Conservation (phyloP, 2,888 invertebrate genomes). For the Xylophagus ater region DNA sequence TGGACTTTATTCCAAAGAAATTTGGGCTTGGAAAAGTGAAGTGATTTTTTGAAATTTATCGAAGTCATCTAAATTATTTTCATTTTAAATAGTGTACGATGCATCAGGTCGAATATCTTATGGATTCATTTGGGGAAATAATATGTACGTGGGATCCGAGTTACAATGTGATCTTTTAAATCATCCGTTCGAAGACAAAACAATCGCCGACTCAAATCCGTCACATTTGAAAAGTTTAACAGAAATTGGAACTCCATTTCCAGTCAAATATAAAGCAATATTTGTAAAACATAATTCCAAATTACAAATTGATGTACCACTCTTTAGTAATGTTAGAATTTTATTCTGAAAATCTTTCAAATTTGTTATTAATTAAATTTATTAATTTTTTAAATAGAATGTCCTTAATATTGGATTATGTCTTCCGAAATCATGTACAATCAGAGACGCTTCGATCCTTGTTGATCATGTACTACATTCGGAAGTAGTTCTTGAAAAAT, state of each 20-base stretch:
- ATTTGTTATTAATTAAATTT: neutral
- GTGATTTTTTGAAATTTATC: neutral
- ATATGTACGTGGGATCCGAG: neutral
- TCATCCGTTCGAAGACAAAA: neutral
- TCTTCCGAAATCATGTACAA: neutral
- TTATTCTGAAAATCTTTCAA: neutral
- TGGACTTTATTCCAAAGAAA: neutral
- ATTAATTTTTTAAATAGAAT: neutral
- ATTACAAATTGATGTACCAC: neutral
- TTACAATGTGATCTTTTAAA: neutral
- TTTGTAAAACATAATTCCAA: neutral
- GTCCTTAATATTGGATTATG: neutral
- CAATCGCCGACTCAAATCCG: neutral
- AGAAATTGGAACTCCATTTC: constrained; percentile 1
- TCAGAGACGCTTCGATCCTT: neutral
- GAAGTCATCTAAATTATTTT: neutral
- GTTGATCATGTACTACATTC: neutral
- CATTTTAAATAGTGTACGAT: neutral
- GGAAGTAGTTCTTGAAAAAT: neutral
- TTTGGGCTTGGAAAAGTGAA: neutral
- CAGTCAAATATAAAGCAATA: neutral
- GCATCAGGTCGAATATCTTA: neutral
- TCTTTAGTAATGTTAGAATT: neutral
- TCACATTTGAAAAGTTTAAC: neutral
- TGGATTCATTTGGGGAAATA: neutral